A percentile compares a stretch with the other conserved stretches of the same genome.
phyloP scores from a whole-genome alignment of 2,888 invertebrate genomes.

The Hydraecia micacea region DNA sequence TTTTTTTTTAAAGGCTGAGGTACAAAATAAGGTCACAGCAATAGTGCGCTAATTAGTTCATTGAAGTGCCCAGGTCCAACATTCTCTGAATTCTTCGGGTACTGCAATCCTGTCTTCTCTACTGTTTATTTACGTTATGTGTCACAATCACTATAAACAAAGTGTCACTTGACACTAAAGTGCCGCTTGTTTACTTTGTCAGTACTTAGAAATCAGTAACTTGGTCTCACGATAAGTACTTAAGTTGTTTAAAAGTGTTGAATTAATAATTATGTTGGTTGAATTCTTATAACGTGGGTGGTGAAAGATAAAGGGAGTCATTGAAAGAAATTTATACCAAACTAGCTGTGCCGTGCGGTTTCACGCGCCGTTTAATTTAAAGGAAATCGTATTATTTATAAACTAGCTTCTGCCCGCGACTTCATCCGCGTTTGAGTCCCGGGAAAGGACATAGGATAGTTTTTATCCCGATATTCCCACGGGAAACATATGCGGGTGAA shows the following conservation, averaged over 20 bases:
- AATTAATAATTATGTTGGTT: not conserved
- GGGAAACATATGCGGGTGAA: too few species aligned
- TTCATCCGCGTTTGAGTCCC: too few species aligned
- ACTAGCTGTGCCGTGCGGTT: not conserved
- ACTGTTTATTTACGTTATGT: constrained; percentile 44
- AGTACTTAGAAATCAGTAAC: constrained; percentile 48
- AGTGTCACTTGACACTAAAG: constrained; percentile 60
- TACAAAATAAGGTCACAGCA: not conserved
- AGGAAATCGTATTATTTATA: not conserved
- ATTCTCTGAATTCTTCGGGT: constrained; percentile 39
- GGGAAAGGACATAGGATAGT: too few species aligned
- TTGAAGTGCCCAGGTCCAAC: not conserved
- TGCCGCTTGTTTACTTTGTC: constrained; percentile 60
- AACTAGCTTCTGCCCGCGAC: not conserved
- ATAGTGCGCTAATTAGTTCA: not conserved
- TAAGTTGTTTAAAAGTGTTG: not conserved
- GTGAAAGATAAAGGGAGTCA: not conserved
- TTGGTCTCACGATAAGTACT: constrained; percentile 38
- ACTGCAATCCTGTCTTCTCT: constrained; percentile 17
- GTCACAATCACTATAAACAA: constrained; percentile 34
- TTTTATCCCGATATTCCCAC: too few species aligned
- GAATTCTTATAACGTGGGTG: not conserved
- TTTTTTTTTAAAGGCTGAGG: not conserved
- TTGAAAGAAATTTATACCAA: not conserved
- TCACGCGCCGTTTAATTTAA: not conserved